phyloP scores from a whole-genome alignment of 2,888 invertebrate species.

The Ectobius pallidus region DNA sequence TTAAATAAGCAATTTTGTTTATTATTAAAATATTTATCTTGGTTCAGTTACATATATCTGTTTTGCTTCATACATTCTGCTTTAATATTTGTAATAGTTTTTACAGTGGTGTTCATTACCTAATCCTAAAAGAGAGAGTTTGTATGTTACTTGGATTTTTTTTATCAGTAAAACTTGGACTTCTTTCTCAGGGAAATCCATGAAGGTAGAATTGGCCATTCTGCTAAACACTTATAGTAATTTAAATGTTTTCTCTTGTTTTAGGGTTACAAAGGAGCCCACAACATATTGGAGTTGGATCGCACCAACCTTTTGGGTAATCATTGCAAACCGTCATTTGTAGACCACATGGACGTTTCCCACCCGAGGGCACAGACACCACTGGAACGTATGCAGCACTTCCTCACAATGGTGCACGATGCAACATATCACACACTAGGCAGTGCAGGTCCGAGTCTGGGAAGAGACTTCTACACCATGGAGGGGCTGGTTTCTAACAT shows the following conservation, averaged over 20 bases:
- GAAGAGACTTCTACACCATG: constrained; percentile 82
- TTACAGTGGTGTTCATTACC: too few species aligned
- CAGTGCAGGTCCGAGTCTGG: constrained; percentile 78
- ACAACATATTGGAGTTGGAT: constrained; percentile 77
- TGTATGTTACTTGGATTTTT: too few species aligned
- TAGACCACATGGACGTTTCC: constrained; percentile 47
- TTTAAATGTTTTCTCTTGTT: constrained; percentile 36
- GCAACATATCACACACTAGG: constrained; percentile 82
- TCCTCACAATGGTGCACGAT: constrained; percentile 79
- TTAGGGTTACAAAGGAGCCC: constrained; percentile 69
- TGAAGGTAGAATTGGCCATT: too few species aligned
- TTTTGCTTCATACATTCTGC: too few species aligned
- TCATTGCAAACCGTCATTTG: constrained; percentile 23
- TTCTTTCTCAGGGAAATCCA: too few species aligned
- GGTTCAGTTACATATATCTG: too few species aligned
- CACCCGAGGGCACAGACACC: constrained; percentile 59
- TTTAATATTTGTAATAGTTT: too few species aligned
- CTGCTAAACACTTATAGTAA: not conserved
- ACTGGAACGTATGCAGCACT: constrained; percentile 83
- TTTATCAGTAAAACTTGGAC: too few species aligned
- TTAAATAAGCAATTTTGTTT: too few species aligned
- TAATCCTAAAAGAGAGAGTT: too few species aligned
- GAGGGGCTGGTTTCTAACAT: constrained; percentile 77
- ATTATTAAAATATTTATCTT: too few species aligned
- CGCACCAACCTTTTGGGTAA: constrained; percentile 73